A percentile compares a stretch with the other conserved stretches of the same genome.
Conservation (phyloP, 2,113 vertebrate genomes). For the Geococcyx californianus region DNA sequence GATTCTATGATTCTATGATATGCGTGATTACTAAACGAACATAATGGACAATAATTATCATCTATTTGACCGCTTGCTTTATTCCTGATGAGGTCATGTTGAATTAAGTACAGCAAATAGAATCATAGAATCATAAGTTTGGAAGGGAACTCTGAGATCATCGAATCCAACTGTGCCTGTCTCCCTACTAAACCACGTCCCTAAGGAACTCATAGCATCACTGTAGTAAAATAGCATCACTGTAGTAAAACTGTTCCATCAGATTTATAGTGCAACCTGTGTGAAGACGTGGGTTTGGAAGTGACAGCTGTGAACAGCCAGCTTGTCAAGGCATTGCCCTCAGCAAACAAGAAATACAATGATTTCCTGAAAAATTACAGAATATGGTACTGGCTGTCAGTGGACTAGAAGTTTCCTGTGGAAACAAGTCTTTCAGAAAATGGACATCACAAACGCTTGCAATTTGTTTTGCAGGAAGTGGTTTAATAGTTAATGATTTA, state of each 20-base stretch:
- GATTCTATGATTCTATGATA: too few relatives aligned
- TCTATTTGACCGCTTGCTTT: background rate
- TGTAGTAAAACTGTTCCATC: background rate
- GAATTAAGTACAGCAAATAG: background rate
- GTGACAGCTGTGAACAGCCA: background rate
- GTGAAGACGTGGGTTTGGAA: background rate
- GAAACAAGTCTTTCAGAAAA: background rate
- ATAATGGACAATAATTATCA: background rate
- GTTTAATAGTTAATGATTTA: slow-evolving; percentile 4
- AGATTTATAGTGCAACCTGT: background rate
- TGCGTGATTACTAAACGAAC: background rate
- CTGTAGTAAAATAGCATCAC: background rate
- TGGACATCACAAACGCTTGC: background rate
- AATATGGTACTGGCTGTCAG: background rate
- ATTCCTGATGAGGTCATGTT: background rate
- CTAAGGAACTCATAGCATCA: too few relatives aligned
- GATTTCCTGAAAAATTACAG: background rate
- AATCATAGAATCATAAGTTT: too few relatives aligned
- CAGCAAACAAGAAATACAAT: background rate
- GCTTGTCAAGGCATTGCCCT: background rate
- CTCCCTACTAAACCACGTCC: too few relatives aligned
- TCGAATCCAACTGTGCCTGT: too few relatives aligned
- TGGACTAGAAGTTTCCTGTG: background rate
- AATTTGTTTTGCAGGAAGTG: background rate
- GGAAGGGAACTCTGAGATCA: too few relatives aligned